Percentiles rank a stretch among this genome's conserved stretches.
Conservation (phyloP, 2,797 vertebrate genomes). For the Oreortyx pictus region DNA sequence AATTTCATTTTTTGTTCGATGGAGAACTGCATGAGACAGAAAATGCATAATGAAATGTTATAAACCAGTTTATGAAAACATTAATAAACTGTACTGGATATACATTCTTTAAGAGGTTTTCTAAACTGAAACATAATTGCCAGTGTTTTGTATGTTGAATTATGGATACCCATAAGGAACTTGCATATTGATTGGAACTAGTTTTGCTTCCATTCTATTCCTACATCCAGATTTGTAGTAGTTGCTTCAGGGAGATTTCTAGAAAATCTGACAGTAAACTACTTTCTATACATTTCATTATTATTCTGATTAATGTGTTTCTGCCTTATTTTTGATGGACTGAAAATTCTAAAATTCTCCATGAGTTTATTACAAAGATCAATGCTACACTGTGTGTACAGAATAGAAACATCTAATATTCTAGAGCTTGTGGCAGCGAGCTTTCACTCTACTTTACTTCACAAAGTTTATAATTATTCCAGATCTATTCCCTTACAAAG, state of each 20-base stretch:
- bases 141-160: neutral
- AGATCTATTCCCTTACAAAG: slow-evolving; percentile 21
- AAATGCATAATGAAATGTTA: neutral
- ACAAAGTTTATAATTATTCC: neutral
- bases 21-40: neutral
- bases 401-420: neutral
- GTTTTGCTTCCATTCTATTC: neutral
- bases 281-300: neutral
- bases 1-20: neutral
- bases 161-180: neutral
- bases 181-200: neutral
- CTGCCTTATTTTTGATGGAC: neutral
- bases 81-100: neutral
- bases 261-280: neutral
- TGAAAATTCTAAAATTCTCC: neutral
- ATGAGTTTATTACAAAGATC: neutral
- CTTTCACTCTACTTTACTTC: neutral
- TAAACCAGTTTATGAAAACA: neutral
- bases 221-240: neutral
- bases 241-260: neutral
- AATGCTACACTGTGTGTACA: accelerated
- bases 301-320: neutral
- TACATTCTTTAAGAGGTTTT: neutral
- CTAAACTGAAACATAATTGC: neutral
- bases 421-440: neutral